Base-by-base conservation (phyloP, 2,113 vertebrate species). In the Sminthopsis crassicaudata region DNA sequence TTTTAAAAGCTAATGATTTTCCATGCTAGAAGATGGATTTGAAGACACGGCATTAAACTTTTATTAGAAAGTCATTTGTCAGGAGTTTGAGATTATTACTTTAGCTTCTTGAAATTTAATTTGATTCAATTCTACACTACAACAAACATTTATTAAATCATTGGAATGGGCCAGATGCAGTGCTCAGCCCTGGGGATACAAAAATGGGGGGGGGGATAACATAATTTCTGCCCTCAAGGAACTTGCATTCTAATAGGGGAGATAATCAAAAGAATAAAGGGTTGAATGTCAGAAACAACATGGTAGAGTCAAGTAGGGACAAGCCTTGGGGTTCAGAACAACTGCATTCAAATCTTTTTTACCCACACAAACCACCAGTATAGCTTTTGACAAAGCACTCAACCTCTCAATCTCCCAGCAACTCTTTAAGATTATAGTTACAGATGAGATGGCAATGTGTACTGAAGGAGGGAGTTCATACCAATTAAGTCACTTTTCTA, bases 1-100 rank as follows among this genome's bases (percentile, higher is more conserved):
- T 96, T 96, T 91, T 93, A 96, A 94, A 96, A 97, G 96, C 84
- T 96, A 98, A 97, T 95, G 97, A 97, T 97, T 97, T 97, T 91
- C 94, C 91, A 84, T 57, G 67, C 67, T 84, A 84, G 42, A 84
- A 84, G 67, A 84, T 84, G 67, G 67, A 84, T 84, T 84, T 84
- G 57, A 96, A 97, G 97, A 90, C 9, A 84, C 91, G 92, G 89
- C 96, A 96, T 53, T 22, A 93, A 6, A 67, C 94, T 95, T 97
- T 96, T 57, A 97, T 95, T 89, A 88, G 94, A 95, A 97, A 97
- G 94, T 90, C 95, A 84, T 93, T 95, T 10, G 90, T 76, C 89
- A 96, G 42, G 91, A 52, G 96, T 98, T 97, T 84, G n/a, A 84
- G 67, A 84, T 84, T 84, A 84, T 84, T 42, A 84, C 67, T 84